Evolutionary conservation across 2,888 invertebrate genomes (phyloP).

Genomic region (Xylocampa areola): DNA sequence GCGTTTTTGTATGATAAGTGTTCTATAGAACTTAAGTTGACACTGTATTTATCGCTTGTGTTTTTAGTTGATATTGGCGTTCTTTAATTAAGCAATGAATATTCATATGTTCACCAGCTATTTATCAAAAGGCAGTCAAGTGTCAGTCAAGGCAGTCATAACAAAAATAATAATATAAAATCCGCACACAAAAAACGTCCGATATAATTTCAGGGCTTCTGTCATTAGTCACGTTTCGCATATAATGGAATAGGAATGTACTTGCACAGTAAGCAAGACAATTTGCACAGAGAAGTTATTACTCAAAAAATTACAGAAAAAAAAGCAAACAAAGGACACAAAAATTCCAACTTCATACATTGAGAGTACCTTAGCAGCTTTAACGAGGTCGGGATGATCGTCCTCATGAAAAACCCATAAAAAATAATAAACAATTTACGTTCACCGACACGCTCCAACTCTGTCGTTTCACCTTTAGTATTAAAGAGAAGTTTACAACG

Average conservation of each 20-base stretch:
- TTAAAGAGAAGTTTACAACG: slow-evolving; percentile 64
- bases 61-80: too few species aligned
- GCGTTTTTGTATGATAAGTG: too few species aligned
- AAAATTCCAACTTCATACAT: slow-evolving; percentile 20
- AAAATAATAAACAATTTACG: slow-evolving; percentile 89
- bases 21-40: too few species aligned
- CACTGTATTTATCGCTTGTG: too few species aligned
- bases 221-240: slow-evolving; percentile 20
- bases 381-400: slow-evolving; percentile 74
- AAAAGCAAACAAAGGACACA: slow-evolving; percentile 21
- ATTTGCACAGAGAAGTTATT: slow-evolving; percentile 14
- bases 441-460: slow-evolving; percentile 84
- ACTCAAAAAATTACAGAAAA: slow-evolving; percentile 26
- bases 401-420: slow-evolving; percentile 84
- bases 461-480: slow-evolving; percentile 75
- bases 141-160: too few species aligned
- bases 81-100: too few species aligned
- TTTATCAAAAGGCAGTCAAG: too few species aligned
- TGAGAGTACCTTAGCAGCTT: slow-evolving; percentile 36
- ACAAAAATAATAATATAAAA: not conserved
- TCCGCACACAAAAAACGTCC: not conserved
- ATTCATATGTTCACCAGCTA: too few species aligned
- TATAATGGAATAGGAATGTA: slow-evolving; percentile 21
- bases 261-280: slow-evolving; percentile 6
- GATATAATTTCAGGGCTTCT: not conserved